These are phyloP conservation scores for Buteo buteo DNA, from an alignment of 2,113 vertebrate species.

Conservation along the genomic window DNA sequence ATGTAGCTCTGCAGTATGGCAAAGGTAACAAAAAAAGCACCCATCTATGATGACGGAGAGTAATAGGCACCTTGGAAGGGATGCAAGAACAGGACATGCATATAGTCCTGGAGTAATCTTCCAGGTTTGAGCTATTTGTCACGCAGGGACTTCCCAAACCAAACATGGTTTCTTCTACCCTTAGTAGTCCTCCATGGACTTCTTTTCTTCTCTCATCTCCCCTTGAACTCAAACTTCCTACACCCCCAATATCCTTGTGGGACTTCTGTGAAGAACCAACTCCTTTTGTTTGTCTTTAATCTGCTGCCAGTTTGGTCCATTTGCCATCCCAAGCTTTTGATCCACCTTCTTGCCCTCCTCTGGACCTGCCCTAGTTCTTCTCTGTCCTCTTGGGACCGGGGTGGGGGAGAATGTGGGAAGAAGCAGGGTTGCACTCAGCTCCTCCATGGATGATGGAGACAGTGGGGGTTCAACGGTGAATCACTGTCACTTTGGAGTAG, in stretches of 20 bases:
- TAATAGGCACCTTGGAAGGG: background rate
- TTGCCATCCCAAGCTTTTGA: background rate
- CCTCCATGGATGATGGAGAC: background rate
- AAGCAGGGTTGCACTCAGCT: background rate
- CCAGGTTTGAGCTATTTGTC: background rate
- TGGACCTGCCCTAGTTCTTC: background rate
- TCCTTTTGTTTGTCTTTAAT: background rate
- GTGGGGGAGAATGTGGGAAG: background rate
- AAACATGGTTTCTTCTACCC: background rate
- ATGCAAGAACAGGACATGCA: background rate
- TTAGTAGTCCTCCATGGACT: background rate
- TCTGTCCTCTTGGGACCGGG: background rate
- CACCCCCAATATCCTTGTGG: background rate
- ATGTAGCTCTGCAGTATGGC: background rate
- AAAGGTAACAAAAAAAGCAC: background rate
- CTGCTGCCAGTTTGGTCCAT: rapidly evolving
- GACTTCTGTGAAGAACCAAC: background rate
- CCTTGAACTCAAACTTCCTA: background rate
- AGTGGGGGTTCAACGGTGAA: background rate
- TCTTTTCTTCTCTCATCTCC: background rate
- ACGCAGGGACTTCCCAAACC: background rate
- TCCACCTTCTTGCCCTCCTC: background rate
- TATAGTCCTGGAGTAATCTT: background rate
- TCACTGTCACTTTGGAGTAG: background rate
- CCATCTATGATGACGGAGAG: background rate